Evolutionary conservation across 2,888 invertebrate genomes (phyloP), one percentile per base, ranked within the genome.

Genomic region (Mesorhabditis belari): DNA sequence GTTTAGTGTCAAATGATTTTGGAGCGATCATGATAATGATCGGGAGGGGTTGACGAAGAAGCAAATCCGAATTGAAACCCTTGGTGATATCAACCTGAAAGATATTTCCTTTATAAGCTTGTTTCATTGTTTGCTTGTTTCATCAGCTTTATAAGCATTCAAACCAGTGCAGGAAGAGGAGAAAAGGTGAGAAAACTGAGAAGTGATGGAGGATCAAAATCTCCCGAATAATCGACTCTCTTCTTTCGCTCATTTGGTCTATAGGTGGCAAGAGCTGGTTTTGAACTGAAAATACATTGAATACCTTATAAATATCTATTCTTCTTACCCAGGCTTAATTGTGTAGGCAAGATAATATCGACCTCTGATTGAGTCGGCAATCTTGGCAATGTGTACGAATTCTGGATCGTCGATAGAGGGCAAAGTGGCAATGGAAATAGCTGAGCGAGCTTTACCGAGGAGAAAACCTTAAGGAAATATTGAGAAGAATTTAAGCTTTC

Each of bases 371-470:
- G 73, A 65, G 27, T 69, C 67, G 5, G 76, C 75, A 0, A 70
- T 67, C 49, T 72, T 75, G 58, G 66, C 57, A 51, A 67, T 79
- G 29, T 72, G 67, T 54, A 66, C 65, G 57, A 69, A 74, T 4
- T 58, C 49, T 9, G 65, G 52, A 23, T 61, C 63, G 3, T 62
- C 65, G 3, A 66, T 60, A 4, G 61, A 55, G 21, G 63, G 62
- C 57, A 77, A 77, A 1, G 70, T 59, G 5, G 73, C 77, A 9
- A 78, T 61, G 19, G 77, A 77, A 6, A 76, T 64, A n/a, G 75
- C 65, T 5, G 60, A 55, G 9, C 71, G 57, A 3, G 55, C 17
- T 23, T 17, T n/a, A 19, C 51, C 51, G 12, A 35, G 44, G 12
- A 35, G 44, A 1, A 17, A 17, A 17, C 44, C 44, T 44, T 23